Percentiles rank a stretch among this genome's conserved stretches.
These are phyloP conservation scores for Drosophila falleni DNA, from an alignment of 2,888 invertebrate species.

Conservation along the genomic window DNA sequence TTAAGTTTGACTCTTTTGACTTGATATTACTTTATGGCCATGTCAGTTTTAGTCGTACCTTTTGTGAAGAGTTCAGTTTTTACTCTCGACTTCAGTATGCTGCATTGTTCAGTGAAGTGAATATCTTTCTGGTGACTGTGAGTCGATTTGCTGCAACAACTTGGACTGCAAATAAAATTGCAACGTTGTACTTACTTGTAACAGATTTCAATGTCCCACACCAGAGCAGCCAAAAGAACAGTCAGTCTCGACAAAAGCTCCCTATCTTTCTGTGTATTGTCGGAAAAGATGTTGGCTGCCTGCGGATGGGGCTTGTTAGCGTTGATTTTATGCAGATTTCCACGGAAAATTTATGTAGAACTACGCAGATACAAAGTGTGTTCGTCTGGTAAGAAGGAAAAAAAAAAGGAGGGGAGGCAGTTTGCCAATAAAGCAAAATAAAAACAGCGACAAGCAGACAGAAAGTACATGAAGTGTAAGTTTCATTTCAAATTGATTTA, in stretches of 20 bases:
- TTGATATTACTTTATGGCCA: background rate
- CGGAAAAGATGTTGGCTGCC: slow-evolving; percentile 64
- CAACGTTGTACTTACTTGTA: slow-evolving; percentile 55
- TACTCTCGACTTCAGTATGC: slow-evolving; percentile 5
- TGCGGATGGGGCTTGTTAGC: slow-evolving; percentile 72
- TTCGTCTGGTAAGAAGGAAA: background rate
- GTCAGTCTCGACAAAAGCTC: slow-evolving; percentile 43
- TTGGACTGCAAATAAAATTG: slow-evolving; percentile 53
- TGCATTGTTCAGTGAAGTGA: slow-evolving; percentile 38
- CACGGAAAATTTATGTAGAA: slow-evolving; percentile 75
- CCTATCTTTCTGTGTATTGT: slow-evolving; percentile 39
- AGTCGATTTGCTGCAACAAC: slow-evolving; percentile 56
- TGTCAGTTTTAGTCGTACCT: background rate
- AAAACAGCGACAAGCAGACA: slow-evolving; percentile 38
- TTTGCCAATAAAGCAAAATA: slow-evolving; percentile 41
- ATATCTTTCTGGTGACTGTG: slow-evolving; percentile 51
- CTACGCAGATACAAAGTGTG: slow-evolving; percentile 70
- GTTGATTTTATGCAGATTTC: slow-evolving; percentile 82
- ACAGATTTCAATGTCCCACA: slow-evolving; percentile 30
- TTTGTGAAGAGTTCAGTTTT: background rate
- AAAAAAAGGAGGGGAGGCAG: slow-evolving; percentile 10
- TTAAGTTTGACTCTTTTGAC: background rate
- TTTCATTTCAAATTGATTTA: slow-evolving; percentile 82
- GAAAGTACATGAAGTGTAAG: slow-evolving; percentile 68
- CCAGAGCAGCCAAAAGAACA: slow-evolving; percentile 15